phyloP scores from a whole-genome alignment of 2,797 vertebrate species.

The Melopsittacus undulatus region DNA sequence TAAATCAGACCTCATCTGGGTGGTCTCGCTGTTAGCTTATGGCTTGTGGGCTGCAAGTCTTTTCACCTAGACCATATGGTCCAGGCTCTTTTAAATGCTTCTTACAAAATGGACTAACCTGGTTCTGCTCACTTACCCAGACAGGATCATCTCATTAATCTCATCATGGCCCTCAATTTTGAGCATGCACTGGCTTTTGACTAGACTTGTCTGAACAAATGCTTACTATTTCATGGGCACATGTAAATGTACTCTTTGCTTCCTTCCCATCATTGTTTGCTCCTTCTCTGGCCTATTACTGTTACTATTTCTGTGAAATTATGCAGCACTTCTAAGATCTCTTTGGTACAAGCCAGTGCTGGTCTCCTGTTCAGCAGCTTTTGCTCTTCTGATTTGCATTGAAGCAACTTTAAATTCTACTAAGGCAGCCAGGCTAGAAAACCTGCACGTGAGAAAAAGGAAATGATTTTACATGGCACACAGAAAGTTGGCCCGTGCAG shows the following conservation, averaged over 20 bases:
- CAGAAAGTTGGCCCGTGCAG: background rate
- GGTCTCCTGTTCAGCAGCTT: background rate
- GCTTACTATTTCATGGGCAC: background rate
- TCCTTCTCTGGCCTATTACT: background rate
- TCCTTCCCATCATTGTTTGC: background rate
- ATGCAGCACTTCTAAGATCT: background rate
- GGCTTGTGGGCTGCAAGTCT: background rate
- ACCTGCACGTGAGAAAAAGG: background rate
- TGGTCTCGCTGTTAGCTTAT: background rate
- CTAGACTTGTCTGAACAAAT: background rate
- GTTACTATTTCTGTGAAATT: background rate
- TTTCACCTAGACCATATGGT: background rate
- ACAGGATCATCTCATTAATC: slow-evolving; percentile 64
- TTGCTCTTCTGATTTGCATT: background rate
- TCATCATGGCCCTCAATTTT: slow-evolving; percentile 34
- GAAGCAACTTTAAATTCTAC: background rate
- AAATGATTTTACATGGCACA: background rate
- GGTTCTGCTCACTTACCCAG: slow-evolving; percentile 42
- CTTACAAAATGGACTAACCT: slow-evolving; percentile 27
- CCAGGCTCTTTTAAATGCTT: background rate
- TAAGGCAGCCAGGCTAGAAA: background rate
- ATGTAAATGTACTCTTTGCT: background rate
- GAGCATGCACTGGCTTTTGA: slow-evolving; percentile 5
- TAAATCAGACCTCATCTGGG: background rate
- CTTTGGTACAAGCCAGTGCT: background rate